phyloP scores from a whole-genome alignment of 2,888 invertebrate genomes.

The Aricia artaxerxes region DNA sequence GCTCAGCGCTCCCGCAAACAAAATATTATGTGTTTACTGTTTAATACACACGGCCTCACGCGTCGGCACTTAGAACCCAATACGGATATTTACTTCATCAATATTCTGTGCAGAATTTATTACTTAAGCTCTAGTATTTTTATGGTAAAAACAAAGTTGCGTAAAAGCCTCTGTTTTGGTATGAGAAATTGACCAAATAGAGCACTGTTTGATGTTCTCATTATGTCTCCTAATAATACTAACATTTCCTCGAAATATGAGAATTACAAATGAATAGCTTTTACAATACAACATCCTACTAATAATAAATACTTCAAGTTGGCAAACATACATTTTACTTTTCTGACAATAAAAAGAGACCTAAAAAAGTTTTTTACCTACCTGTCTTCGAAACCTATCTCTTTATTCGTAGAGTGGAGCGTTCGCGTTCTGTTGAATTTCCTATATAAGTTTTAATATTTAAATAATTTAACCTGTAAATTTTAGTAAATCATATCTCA shows the following conservation, averaged over 20 bases:
- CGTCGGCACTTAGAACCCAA: constrained; percentile 19
- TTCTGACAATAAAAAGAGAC: not conserved
- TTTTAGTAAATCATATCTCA: not conserved
- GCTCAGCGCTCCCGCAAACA: not conserved
- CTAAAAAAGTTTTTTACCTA: not conserved
- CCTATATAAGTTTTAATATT: too few relatives aligned
- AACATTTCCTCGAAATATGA: not conserved
- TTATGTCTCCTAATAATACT: not conserved
- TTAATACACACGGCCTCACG: constrained; percentile 11
- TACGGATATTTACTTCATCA: constrained; percentile 29
- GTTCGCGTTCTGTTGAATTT: too few relatives aligned
- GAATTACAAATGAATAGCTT: not conserved
- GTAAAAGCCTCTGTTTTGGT: not conserved
- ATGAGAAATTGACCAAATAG: not conserved
- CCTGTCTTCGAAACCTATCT: not conserved
- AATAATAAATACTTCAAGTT: too few relatives aligned
- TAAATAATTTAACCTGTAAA: not conserved
- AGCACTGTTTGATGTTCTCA: not conserved
- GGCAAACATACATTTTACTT: not conserved
- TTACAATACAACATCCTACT: not conserved
- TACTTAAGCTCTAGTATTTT: constrained; percentile 9
- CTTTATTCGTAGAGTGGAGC: not conserved
- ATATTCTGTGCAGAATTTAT: constrained; percentile 27
- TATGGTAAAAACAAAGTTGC: constrained; percentile 6
- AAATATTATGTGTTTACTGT: not conserved